These are phyloP conservation scores for Antrozous pallidus DNA, from an alignment of 2,797 vertebrate genomes.

Conservation along the genomic window DNA sequence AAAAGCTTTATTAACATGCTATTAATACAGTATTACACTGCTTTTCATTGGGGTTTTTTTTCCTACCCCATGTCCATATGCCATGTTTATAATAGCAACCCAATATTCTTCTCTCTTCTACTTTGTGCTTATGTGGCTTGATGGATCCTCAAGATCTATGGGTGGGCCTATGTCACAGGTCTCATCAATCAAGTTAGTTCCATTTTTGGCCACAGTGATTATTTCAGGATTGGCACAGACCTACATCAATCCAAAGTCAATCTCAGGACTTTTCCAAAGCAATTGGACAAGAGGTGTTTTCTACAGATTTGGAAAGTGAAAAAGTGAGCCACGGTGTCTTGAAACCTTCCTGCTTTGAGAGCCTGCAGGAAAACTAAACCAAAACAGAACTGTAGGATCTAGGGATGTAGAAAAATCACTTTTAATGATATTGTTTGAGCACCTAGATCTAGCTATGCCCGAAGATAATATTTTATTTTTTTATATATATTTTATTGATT, in stretches of 20 bases:
- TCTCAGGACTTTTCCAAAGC: background rate
- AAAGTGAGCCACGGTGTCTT: background rate
- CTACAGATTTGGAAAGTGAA: background rate
- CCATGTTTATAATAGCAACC: background rate
- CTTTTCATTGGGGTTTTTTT: background rate
- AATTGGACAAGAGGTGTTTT: background rate
- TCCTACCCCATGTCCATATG: background rate
- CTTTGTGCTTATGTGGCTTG: background rate
- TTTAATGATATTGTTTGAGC: background rate
- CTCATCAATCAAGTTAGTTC: background rate
- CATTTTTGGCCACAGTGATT: background rate
- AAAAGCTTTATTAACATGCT: background rate
- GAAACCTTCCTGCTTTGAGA: background rate
- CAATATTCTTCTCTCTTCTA: background rate
- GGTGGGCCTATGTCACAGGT: background rate
- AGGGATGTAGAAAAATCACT: background rate
- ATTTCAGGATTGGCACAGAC: background rate
- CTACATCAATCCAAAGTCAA: background rate
- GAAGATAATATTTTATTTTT: no score
- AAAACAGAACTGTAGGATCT: background rate
- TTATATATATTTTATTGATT: no score
- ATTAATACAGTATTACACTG: background rate
- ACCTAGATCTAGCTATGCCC: background rate
- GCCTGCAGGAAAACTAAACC: constrained; percentile 3
- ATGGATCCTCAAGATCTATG: background rate